These are phyloP conservation scores for Galbula dea DNA, from an alignment of 2,113 vertebrate species.

Conservation along the genomic window DNA sequence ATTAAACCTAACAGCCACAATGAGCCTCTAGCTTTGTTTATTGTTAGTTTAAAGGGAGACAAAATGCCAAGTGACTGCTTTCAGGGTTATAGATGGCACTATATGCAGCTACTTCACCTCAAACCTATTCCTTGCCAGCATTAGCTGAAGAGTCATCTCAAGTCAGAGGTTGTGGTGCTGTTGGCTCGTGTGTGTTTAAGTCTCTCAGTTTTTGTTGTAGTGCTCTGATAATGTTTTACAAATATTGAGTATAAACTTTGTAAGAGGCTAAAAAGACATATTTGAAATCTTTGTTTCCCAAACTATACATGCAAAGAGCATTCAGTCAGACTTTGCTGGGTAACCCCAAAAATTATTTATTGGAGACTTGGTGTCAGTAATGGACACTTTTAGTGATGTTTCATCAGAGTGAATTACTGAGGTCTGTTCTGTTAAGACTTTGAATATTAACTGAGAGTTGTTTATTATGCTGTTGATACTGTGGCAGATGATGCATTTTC, in stretches of 20 bases:
- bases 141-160: not conserved
- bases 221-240: not conserved
- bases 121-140: not conserved
- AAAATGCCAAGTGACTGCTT: not conserved
- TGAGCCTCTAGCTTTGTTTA: conserved; percentile 1
- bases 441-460: not conserved
- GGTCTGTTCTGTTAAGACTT: not conserved
- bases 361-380: not conserved
- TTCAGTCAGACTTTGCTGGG: not conserved
- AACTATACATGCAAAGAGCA: not conserved
- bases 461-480: not conserved
- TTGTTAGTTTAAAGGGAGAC: not conserved
- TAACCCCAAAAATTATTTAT: not conserved
- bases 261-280: not conserved
- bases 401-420: not conserved
- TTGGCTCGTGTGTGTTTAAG: not conserved
- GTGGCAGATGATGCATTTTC: not conserved
- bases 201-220: not conserved
- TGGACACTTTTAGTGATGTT: not conserved
- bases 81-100: not conserved
- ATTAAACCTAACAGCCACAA: not conserved
- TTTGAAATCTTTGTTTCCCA: not conserved
- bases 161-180: not conserved
- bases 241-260: not conserved
- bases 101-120: not conserved